Percentiles rank a stretch among this genome's conserved stretches.
phyloP scores from a whole-genome alignment of 2,113 vertebrate species.

The Dolichotis patagonum region DNA sequence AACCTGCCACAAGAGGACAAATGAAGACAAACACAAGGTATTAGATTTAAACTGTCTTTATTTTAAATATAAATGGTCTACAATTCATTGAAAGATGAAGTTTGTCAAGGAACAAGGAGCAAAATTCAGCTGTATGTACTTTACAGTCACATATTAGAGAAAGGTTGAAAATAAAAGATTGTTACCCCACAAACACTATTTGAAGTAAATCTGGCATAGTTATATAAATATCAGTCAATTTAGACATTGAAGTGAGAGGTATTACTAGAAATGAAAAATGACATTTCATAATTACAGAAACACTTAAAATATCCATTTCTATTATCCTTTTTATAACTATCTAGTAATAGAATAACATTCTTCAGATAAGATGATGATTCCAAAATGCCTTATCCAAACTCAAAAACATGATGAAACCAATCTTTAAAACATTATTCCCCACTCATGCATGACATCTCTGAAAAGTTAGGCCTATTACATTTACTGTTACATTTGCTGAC shows the following conservation, averaged over 20 bases:
- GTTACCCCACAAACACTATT: neutral
- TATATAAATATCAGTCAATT: conserved; percentile 5
- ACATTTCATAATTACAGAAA: conserved; percentile 35
- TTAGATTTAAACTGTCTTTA: neutral
- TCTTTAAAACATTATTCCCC: neutral
- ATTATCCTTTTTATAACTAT: conserved; percentile 64
- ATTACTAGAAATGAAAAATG: conserved; percentile 31
- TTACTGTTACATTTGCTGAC: conserved; percentile 15
- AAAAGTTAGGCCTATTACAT: conserved; percentile 28
- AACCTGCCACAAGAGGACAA: neutral
- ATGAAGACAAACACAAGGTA: neutral
- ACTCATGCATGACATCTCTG: neutral
- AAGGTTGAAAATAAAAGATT: neutral
- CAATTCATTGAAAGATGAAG: neutral
- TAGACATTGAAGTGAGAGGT: neutral
- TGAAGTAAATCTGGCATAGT: neutral
- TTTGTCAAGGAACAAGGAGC: neutral
- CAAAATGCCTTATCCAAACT: conserved; percentile 64
- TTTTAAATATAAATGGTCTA: conserved; percentile 42
- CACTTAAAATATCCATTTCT: conserved; percentile 40
- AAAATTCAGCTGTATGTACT: neutral
- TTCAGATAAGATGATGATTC: conserved; percentile 55
- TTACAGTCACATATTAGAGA: neutral
- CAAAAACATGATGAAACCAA: conserved; percentile 30
- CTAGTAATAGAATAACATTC: conserved; percentile 64